Conservation (phyloP, 2,888 invertebrate genomes). For the Meteorus cinctellus region DNA sequence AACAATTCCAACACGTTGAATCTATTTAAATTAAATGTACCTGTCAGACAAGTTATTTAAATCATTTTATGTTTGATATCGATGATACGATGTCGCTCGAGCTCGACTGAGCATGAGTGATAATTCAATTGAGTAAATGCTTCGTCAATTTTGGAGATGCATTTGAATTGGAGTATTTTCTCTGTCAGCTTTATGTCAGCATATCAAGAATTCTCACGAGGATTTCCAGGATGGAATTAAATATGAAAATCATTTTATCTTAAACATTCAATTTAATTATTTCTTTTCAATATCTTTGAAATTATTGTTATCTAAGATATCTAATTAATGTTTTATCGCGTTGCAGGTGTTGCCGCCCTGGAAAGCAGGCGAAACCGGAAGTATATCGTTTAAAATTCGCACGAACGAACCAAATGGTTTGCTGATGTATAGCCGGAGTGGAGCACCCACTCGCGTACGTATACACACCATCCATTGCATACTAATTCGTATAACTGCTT, state of each 20-base stretch:
- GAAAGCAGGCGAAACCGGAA: constrained; percentile 92
- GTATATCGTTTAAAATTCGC: constrained; percentile 94
- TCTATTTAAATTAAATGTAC: background rate
- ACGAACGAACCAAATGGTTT: constrained; percentile 97
- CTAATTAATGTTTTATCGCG: constrained; percentile 56
- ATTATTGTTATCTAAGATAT: background rate
- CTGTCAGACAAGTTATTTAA: background rate
- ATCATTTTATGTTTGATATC: background rate
- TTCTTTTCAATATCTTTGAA: background rate
- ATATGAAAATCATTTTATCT: background rate
- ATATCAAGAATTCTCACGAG: background rate
- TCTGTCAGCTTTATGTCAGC: background rate
- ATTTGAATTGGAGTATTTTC: too few species aligned
- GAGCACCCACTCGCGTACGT: constrained; percentile 67
- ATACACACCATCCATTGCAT: constrained; percentile 16
- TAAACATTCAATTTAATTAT: background rate
- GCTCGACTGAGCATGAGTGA: too few species aligned
- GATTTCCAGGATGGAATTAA: background rate
- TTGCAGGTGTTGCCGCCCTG: constrained; percentile 89
- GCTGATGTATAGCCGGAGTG: constrained; percentile 91
- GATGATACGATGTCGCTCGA: background rate
- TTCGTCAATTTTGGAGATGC: too few species aligned
- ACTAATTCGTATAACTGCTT: background rate
- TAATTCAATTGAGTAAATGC: too few species aligned
- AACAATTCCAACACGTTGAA: background rate